Evolutionary conservation across 2,113 vertebrate species (phyloP).

Genomic region (Calyptomena viridis): DNA sequence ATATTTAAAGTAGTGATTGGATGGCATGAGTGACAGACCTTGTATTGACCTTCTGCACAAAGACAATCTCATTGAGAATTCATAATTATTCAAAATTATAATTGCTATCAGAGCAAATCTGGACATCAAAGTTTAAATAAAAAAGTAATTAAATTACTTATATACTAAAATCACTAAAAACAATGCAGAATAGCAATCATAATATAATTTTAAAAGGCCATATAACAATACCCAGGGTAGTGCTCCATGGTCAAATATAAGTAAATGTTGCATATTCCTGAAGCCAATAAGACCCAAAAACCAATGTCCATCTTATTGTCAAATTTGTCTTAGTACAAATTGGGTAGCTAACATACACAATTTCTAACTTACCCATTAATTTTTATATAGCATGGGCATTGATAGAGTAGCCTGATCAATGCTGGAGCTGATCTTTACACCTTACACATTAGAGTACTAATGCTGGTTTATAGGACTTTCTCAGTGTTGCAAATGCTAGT

Average conservation of each 20-base stretch:
- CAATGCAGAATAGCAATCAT: not conserved
- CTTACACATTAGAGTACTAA: not conserved
- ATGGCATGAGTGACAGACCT: not conserved
- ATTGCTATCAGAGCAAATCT: not conserved
- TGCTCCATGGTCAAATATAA: not conserved
- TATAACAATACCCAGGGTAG: accelerated
- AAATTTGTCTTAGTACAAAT: not conserved
- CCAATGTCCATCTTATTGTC: no score
- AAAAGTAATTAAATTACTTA: not conserved
- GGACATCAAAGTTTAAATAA: not conserved
- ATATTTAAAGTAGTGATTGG: not conserved
- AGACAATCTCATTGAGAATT: not conserved
- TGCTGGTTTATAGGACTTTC: not conserved
- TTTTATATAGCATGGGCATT: not conserved
- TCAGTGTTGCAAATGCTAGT: not conserved
- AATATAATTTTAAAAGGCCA: not conserved
- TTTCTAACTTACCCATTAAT: not conserved
- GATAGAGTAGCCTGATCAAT: not conserved
- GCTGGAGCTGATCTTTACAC: not conserved
- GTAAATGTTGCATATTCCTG: not conserved
- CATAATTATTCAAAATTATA: not conserved
- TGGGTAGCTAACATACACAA: not conserved
- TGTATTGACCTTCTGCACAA: not conserved
- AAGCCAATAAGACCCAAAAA: not conserved
- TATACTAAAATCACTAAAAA: not conserved